Base-by-base conservation (phyloP, 2,113 vertebrate species). In the Poeciliopsis retropinna region DNA sequence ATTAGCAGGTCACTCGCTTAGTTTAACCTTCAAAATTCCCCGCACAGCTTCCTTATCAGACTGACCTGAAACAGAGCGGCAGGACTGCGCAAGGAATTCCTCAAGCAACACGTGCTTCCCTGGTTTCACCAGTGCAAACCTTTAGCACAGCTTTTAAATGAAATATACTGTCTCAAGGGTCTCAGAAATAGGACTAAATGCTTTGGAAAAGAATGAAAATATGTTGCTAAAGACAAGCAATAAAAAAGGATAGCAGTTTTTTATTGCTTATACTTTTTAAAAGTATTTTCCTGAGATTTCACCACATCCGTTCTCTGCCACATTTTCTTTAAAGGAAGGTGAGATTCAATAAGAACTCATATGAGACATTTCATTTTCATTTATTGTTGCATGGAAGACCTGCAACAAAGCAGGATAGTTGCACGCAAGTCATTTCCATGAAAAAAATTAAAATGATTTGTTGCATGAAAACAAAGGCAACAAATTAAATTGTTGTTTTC, bases 11-110 rank as follows among this genome's bases (percentile, higher is more conserved):
- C 76, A 79, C 39, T 83, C 72, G 73, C 31, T 72, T 29, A 69
- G 67, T 73, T 71, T 89, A 81, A 88, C 88, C 84, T 87, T 73
- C 76, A 60, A 34, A 84, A 78, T 73, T 76, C 79, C 72, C 47
- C 27, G 51, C 28, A 67, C 77, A 71, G 79, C 60, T 84, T 79
- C 66, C 79, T 85, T 67, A 61, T 78, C 79, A 47, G 61, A 71
- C 27, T 57, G 30, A 81, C 41, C 61, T 62, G 41, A 10, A 25
- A 79, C 69, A 32, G 61, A 5, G 28, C 66, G 68, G 62, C 67
- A 64, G 73, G 39, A 34, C 54, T 57, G 51, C 47, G 64, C 60
- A 65, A 60, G 25, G 28, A 29, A 31, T 39, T 72, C 62, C 25
- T 72, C 69, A 68, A 66, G 28, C 29, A 60, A 14, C n/a, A 57